These are phyloP conservation scores for Australoheros facetus DNA, from an alignment of 2,797 vertebrate genomes.

Conservation along the genomic window DNA sequence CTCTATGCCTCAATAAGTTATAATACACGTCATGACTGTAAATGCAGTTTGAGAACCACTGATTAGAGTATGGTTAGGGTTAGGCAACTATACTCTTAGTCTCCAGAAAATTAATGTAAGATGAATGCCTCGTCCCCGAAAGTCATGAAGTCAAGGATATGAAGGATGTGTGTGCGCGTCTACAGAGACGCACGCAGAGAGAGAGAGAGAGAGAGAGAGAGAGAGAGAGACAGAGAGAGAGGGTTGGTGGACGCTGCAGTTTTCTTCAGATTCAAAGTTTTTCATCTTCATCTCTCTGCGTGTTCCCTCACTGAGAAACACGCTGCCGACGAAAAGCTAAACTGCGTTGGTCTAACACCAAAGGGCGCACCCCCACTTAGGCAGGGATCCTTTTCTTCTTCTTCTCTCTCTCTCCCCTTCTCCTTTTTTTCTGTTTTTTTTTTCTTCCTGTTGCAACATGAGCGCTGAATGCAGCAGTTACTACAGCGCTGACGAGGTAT, in stretches of 20 bases:
- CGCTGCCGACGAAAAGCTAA: conserved; percentile 5
- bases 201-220: background rate
- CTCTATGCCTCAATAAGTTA: background rate
- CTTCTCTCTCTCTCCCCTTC: background rate
- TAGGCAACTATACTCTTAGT: background rate
- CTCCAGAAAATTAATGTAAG: background rate
- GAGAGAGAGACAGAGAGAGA: background rate
- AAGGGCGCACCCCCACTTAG: background rate
- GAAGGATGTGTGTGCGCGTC: no score
- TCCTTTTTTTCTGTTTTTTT: fast-evolving
- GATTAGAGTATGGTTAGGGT: background rate
- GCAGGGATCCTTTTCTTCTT: background rate
- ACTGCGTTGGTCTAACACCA: background rate
- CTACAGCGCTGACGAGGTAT: conserved; percentile 81
- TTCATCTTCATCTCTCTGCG: background rate
- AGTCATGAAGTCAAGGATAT: background rate
- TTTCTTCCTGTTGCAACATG: conserved; percentile 73
- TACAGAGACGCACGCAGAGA: no score
- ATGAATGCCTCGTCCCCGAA: background rate
- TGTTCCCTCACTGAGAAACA: background rate
- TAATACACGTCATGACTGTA: background rate
- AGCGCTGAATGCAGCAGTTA: conserved; percentile 88
- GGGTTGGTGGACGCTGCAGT: background rate
- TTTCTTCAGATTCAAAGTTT: conserved; percentile 30
- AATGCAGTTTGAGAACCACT: background rate